Evolutionary conservation across 2,797 vertebrate species (phyloP), one percentile per base, ranked within the genome.

Genomic region (Spinus olivaceus): DNA sequence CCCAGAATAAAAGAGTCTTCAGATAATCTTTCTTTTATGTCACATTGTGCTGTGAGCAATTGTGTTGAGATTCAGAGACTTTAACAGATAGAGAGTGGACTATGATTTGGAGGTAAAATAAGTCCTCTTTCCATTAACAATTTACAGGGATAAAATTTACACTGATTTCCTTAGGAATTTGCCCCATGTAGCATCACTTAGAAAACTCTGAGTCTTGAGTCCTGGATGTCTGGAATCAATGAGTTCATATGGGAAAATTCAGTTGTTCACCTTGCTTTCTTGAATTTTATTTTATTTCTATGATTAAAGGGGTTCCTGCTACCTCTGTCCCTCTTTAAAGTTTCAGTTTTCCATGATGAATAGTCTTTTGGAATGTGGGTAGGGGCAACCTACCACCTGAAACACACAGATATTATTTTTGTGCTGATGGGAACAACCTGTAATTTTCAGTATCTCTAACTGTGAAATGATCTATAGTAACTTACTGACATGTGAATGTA

Each of bases 81-180:
- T 91, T 63, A 93, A 72, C 47, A 88, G 78, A 84, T 25, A 79
- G 71, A 66, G 56, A 47, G 7, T 35, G 2, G 35, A 35, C 54
- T 92, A 47, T 60, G 50, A 90, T 92, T 86, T 92, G 63, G 57
- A 92, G 44, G 59, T 78, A 79, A 86, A 93, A 79, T 51, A 86
- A 47, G 24, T 79, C 22, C 23, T 67, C 20, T 69, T 93, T 78
- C 66, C 59, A 72, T 71, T 86, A 88, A 53, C 24, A 81, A 61
- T 91, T 91, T 67, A 65, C 10, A 44, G 20, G 22, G n/a, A 80
- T 65, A 74, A 85, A 66, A 67, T 64, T 77, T 56, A 60, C 32
- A 30, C 39, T 35, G 77, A 51, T 54, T 88, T 88, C 25, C 5
- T 16, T 16, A 81, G 23, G 47, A 70, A 33, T 88, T 70, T 81